A percentile compares a stretch with the other conserved stretches of the same genome.
phyloP scores from a whole-genome alignment of 1,140 invertebrate species.

The Agrilus planipennis region DNA sequence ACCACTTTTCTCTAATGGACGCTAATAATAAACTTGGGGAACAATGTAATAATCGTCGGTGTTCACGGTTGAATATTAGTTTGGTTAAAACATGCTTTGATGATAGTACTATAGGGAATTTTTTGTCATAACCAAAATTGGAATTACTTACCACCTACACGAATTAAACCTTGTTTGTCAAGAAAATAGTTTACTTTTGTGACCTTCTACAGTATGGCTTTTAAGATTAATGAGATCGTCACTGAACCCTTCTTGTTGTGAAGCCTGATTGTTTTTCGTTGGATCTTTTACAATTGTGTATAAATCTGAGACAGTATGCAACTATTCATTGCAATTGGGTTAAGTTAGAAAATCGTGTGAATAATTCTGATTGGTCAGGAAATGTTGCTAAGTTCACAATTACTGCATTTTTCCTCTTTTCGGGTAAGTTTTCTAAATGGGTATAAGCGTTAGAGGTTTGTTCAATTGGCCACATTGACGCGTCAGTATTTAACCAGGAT shows the following conservation, averaged over 20 bases:
- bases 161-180: background rate
- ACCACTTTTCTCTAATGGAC: background rate
- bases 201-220: background rate
- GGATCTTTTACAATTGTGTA: background rate
- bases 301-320: background rate
- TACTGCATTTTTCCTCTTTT: too few relatives aligned
- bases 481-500: constrained; percentile 14
- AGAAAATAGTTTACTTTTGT: background rate
- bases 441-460: background rate
- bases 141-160: background rate
- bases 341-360: too few relatives aligned
- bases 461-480: background rate
- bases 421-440: too few relatives aligned
- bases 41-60: background rate
- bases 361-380: too few relatives aligned
- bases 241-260: background rate
- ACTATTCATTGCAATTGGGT: background rate
- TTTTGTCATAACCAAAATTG: background rate
- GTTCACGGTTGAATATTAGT: background rate
- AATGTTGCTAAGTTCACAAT: too few relatives aligned
- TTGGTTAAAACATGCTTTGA: background rate
- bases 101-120: background rate
- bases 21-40: background rate
- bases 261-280: background rate
- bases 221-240: background rate